A percentile compares a stretch with the other conserved stretches of the same genome.
Evolutionary conservation across 2,797 vertebrate species (phyloP).

Genomic region (Spinus olivaceus): DNA sequence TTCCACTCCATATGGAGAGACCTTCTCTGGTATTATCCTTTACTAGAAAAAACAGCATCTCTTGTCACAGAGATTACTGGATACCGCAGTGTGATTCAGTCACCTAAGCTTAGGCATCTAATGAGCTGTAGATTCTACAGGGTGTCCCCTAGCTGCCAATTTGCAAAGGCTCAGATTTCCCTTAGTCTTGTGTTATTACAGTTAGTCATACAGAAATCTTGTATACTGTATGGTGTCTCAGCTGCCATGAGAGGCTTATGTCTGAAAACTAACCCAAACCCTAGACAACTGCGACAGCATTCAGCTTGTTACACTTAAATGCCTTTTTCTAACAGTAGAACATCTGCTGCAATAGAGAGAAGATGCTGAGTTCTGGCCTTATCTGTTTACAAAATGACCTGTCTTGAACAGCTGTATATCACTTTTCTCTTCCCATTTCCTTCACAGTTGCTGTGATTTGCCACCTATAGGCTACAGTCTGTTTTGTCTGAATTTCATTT

Average conservation of each 20-base stretch:
- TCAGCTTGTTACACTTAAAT: slow-evolving; percentile 2
- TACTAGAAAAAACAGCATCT: background rate
- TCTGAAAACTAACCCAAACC: background rate
- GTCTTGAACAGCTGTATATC: slow-evolving; percentile 56
- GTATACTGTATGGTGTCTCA: background rate
- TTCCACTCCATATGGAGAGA: background rate
- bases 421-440: slow-evolving; percentile 59
- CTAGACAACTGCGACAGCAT: background rate
- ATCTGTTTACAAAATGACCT: slow-evolving; percentile 36
- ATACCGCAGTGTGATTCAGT: background rate
- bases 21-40: background rate
- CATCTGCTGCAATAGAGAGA: slow-evolving; percentile 31
- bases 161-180: background rate
- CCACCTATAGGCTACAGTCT: slow-evolving; percentile 63
- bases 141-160: background rate
- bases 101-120: background rate
- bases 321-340: background rate
- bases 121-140: background rate
- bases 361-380: slow-evolving; percentile 36
- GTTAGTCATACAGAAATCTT: background rate
- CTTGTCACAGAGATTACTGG: background rate
- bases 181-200: background rate
- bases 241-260: background rate
- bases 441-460: slow-evolving; percentile 68
- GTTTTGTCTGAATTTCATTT: slow-evolving; percentile 61